Conservation (phyloP, 2,113 vertebrate genomes). For the Nothoprocta pentlandii region DNA sequence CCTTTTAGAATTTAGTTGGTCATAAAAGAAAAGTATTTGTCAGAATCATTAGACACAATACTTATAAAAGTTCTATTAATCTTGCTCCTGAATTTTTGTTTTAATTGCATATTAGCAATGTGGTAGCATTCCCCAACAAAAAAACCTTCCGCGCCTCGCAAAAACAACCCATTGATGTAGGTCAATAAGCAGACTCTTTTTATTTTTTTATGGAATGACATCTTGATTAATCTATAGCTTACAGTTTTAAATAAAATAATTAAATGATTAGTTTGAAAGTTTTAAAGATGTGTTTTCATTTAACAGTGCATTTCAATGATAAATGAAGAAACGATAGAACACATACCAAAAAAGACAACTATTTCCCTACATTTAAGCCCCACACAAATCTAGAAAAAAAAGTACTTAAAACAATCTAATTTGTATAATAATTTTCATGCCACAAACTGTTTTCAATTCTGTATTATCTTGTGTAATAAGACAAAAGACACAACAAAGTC, state of each 20-base stretch:
- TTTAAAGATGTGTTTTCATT: constrained; percentile 18
- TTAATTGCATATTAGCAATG: background rate
- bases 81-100: background rate
- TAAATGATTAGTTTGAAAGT: background rate
- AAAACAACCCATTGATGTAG: constrained; percentile 40
- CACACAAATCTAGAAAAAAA: background rate
- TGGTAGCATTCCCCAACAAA: constrained; percentile 1
- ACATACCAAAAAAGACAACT: constrained; percentile 22
- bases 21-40: background rate
- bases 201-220: constrained; percentile 67
- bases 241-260: constrained; percentile 50
- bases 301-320: background rate
- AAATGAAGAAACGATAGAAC: background rate
- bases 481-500: background rate
- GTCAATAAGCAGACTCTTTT: constrained; percentile 59
- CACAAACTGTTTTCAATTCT: background rate
- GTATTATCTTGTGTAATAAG: background rate
- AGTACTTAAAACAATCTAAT: background rate
- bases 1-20: background rate
- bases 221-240: constrained; percentile 3
- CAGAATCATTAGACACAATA: background rate
- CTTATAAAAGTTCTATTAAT: background rate
- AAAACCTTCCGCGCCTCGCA: background rate
- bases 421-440: background rate
- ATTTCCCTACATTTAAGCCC: background rate